phyloP scores from a whole-genome alignment of 2,888 invertebrate genomes.

The Ophion costatus region DNA sequence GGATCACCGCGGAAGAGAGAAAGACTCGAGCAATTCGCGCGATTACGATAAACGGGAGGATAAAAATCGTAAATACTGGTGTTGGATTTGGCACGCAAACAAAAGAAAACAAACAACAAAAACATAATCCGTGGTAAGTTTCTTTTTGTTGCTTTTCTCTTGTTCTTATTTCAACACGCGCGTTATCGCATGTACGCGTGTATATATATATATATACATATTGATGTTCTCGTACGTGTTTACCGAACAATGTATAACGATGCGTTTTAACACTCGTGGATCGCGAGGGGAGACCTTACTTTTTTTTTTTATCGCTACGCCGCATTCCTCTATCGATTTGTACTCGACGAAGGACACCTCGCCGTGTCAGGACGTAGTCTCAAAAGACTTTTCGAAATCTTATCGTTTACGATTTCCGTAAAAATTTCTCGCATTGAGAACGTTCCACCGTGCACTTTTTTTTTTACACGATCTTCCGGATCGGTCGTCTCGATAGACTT shows the following conservation, averaged over 20 bases:
- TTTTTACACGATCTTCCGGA: too few relatives aligned
- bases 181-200: background rate
- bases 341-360: conserved; percentile 64
- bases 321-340: conserved; percentile 83
- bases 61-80: conserved; percentile 22
- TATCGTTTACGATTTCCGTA: background rate
- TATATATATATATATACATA: background rate
- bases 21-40: conserved; percentile 10
- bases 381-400: conserved; percentile 20
- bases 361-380: conserved; percentile 25
- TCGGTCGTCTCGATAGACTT: too few relatives aligned
- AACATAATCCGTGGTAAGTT: conserved; percentile 22
- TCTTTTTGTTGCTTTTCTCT: background rate
- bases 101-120: conserved; percentile 6
- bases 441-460: too few relatives aligned
- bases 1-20: conserved; percentile 68
- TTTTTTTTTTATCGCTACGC: conserved; percentile 80
- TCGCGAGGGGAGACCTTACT: conserved; percentile 74
- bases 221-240: background rate
- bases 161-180: background rate
- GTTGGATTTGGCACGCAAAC: background rate
- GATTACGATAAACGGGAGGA: background rate
- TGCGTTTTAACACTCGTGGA: conserved; percentile 69
- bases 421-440: background rate
- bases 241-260: conserved; percentile 21